Evolutionary conservation across 30 jellyfish, hydroid and myxozoan genomes (phyloP), one percentile per base, ranked within the genome.

Genomic region (Aurelia aurita): DNA sequence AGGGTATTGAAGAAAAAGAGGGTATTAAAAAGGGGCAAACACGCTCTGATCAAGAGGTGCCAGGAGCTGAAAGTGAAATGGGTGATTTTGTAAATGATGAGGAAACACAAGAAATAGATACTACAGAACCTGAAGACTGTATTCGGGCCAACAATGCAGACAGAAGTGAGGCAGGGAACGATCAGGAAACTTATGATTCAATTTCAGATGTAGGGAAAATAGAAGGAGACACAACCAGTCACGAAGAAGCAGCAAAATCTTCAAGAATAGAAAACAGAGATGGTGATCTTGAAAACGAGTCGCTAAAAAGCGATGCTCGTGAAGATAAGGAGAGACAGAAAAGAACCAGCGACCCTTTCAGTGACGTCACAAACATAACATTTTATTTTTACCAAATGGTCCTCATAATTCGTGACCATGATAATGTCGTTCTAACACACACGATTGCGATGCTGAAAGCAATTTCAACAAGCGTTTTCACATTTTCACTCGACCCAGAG

Each of bases 331-430:
- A 22, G 14, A 55, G 14, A 16, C 67, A 55, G 14, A 55, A 55
- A 16, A 55, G 67, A 55, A 19, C 25, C 67, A 73, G 95, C 6
- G 99, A 88, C 58, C 80, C 71, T 6, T 87, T 88, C 74, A 94
- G 97, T 69, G 97, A 94, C 45, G 53, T 94, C 14, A 59, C 69
- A 25, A 88, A 84, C 73, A 83, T 78, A 23, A 39, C 97, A 16
- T 94, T 94, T 76, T 94, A 94, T 54, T 94, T 94, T 76, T 94
- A 79, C 69, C 99, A 94, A 61, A 82, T 94, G 91, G 78, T 94
- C 7, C 71, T 94, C 21, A 81, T 94, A n/a, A 88, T 94, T 23
- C 80, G 96, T 6, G 87, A 80, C 80, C 99, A 84, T 35, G 99
- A 94, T 31, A 88, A 90, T 46, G 59, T 63, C 55, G 86, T 89